These are phyloP conservation scores for Drosophila virilis DNA, from an alignment of 1,140 invertebrate genomes.

Conservation along the genomic window DNA sequence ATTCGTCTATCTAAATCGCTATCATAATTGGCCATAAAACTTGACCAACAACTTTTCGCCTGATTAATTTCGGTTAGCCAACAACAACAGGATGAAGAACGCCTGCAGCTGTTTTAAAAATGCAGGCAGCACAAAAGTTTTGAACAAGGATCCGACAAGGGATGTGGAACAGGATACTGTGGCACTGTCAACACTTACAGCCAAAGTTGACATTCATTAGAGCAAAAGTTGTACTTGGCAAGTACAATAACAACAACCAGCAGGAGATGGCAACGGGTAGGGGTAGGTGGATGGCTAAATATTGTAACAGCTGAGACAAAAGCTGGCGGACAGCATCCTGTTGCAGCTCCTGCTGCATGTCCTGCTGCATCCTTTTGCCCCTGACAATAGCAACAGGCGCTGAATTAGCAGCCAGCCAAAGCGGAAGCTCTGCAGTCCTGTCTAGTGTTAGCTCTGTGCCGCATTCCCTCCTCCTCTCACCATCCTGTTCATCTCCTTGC, in stretches of 20 bases:
- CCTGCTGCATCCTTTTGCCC: slow-evolving; percentile 7
- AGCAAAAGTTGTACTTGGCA: slow-evolving; percentile 31
- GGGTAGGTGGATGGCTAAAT: not conserved
- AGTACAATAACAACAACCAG: not conserved
- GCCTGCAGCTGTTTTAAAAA: slow-evolving; percentile 35
- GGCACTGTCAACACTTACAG: slow-evolving; percentile 34
- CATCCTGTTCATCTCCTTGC: too few relatives aligned
- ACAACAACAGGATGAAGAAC: not conserved
- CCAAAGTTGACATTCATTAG: slow-evolving; percentile 73
- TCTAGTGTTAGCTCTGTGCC: slow-evolving; percentile 17
- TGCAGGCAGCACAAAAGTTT: slow-evolving; percentile 18
- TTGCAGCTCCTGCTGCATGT: slow-evolving; percentile 50
- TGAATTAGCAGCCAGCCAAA: slow-evolving; percentile 65
- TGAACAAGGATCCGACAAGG: slow-evolving; percentile 9
- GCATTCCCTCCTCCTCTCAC: not conserved
- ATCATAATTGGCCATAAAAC: slow-evolving; percentile 55
- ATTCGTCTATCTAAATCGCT: slow-evolving; percentile 25
- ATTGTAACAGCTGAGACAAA: slow-evolving; percentile 51
- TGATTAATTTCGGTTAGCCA: slow-evolving; percentile 49
- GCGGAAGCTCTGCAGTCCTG: slow-evolving; percentile 43
- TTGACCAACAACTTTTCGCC: slow-evolving; percentile 50
- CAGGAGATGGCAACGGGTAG: not conserved
- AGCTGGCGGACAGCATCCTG: slow-evolving; percentile 68
- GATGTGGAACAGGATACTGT: not conserved
- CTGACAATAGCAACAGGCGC: slow-evolving; percentile 73